Evolutionary conservation across 64 coral and sea anemone species (phyloP), one percentile per base, ranked within the genome.

Genomic region (Montipora efflorescens): DNA sequence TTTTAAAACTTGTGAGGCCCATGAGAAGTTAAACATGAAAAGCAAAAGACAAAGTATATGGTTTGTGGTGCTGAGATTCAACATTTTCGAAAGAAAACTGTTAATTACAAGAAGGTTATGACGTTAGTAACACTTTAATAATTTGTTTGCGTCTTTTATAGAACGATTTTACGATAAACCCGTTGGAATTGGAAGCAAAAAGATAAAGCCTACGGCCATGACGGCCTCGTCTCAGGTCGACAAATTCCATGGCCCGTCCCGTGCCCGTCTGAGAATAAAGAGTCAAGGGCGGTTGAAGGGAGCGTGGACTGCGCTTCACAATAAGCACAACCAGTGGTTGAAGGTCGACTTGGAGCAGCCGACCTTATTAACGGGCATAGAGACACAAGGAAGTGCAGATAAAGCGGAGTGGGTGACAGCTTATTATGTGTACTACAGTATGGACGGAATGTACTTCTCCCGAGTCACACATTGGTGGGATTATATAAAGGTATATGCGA

Each of bases 371-470:
- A 97, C 87, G 22, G 96, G 93, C 10, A 55, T 97, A 8, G 96
- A 93, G 14, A 97, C 93, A 5, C 96, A 97, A 47, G 96, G 98
- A 64, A 79, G 98, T 23, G 77, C 87, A 36, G 95, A 94, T 82
- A 79, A 89, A 1, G 96, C 89, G 10, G 95, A 99, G 13, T 99
- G 98, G 98, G 95, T 99, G 59, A 99, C 70, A 5, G 71, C 77
- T 1, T 95, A 79, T 88, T 80, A 52, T n/a, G 76, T 95, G 16
- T 87, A 83, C 8, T 95, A 87, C 82, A 91, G 94, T 72, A 47
- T 53, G 19, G 83, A 95, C 79, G 88, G 89, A 48, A 43, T 78
- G 18, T 20, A 59, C 57, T 91, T 81, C 64, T 90, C 59, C n/a
- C 43, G 88, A 48, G 75, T 79, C 57, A 79, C 88, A 15, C n/a